Conservation (phyloP, 2,888 invertebrate genomes). For the Salticus scenicus region DNA sequence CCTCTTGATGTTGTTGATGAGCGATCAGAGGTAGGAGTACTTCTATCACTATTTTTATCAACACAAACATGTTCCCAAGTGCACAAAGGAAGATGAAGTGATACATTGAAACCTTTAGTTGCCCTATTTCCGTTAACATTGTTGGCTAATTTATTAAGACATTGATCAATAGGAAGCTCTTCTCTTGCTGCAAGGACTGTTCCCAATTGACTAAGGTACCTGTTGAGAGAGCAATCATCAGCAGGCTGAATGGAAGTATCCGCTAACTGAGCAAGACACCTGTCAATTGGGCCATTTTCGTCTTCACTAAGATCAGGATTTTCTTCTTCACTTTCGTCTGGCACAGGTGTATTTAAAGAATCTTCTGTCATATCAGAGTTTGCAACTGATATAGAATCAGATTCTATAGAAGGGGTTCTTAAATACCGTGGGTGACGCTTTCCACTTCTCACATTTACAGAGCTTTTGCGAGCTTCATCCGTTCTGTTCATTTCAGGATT, state of each 20-base stretch:
- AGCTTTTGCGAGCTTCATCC: not conserved
- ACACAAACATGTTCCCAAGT: constrained; percentile 64
- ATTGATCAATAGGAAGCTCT: constrained; percentile 41
- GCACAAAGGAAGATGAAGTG: constrained; percentile 52
- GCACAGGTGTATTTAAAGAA: constrained; percentile 55
- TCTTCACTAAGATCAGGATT: constrained; percentile 56
- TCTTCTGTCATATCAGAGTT: constrained; percentile 70
- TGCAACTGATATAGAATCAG: constrained; percentile 64
- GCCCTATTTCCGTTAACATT: constrained; percentile 56
- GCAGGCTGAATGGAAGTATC: constrained; percentile 62
- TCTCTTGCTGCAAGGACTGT: constrained; percentile 62
- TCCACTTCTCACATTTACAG: not conserved
- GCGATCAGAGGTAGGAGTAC: constrained; percentile 62
- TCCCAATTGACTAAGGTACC: constrained; percentile 60
- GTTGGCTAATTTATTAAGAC: constrained; percentile 57
- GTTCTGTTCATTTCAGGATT: not conserved
- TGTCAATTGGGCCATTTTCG: constrained; percentile 60
- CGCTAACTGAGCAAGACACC: constrained; percentile 57
- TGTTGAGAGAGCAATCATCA: constrained; percentile 57
- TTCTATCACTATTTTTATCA: constrained; percentile 49
- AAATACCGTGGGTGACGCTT: not conserved
- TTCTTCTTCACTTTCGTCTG: constrained; percentile 35
- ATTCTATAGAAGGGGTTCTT: constrained; percentile 53
- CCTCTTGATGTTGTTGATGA: constrained; percentile 64
- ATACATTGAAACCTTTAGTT: constrained; percentile 64